Evolutionary conservation across 2,797 vertebrate genomes (phyloP).

Genomic region (Typhlichthys subterraneus): DNA sequence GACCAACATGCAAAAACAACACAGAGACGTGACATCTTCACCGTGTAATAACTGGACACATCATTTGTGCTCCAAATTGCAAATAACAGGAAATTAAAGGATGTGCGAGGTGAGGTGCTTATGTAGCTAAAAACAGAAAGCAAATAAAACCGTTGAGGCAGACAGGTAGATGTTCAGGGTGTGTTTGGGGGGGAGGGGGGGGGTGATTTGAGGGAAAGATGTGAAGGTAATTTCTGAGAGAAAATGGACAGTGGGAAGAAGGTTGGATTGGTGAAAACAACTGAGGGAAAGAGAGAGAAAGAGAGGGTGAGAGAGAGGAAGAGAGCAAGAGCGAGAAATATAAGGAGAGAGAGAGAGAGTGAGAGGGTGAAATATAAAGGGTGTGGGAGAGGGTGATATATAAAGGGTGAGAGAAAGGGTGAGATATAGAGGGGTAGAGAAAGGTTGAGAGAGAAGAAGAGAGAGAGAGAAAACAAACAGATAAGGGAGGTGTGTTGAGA

Average conservation of each 20-base stretch:
- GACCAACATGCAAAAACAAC: neutral
- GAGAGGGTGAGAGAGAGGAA: neutral
- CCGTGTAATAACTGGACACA: neutral
- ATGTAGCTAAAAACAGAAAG: slow-evolving; percentile 2
- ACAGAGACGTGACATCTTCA: no score
- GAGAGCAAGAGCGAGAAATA: slow-evolving; percentile 1
- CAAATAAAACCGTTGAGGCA: neutral
- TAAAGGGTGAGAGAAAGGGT: slow-evolving; percentile 10
- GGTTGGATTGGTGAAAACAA: no score
- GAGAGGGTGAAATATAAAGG: neutral
- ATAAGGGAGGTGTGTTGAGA: slow-evolving; percentile 67
- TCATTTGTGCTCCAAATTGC: neutral
- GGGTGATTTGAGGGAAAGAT: neutral
- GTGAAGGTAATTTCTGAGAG: no score
- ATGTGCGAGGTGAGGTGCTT: neutral
- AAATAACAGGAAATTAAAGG: neutral
- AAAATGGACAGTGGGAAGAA: no score
- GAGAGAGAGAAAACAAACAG: slow-evolving; percentile 5
- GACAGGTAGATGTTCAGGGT: no score
- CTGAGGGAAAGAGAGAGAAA: neutral
- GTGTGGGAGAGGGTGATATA: neutral
- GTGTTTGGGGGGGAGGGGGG: no score
- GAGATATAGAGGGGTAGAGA: neutral
- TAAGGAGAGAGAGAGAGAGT: neutral
- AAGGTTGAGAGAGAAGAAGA: slow-evolving; percentile 5